phyloP scores from a whole-genome alignment of 1,140 invertebrate genomes.

The Papilio polyxenes region DNA sequence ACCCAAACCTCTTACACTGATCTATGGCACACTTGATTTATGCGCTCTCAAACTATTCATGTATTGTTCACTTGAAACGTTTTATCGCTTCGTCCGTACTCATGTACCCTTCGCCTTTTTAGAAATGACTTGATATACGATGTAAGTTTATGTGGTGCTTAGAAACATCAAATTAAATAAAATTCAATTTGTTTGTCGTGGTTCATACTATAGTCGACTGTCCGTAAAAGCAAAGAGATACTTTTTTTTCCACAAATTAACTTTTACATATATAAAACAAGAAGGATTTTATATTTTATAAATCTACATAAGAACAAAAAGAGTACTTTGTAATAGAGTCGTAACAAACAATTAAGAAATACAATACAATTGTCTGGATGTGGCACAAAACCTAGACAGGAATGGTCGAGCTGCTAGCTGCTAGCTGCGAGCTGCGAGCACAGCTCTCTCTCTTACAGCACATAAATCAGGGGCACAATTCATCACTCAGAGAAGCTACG shows the following conservation, averaged over 20 bases:
- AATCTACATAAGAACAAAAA: background rate
- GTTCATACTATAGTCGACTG: background rate
- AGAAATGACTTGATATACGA: constrained; percentile 19
- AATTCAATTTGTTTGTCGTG: background rate
- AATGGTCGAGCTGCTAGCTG: background rate
- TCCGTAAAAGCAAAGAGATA: no score
- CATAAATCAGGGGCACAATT: background rate
- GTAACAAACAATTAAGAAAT: constrained; percentile 6
- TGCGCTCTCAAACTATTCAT: constrained; percentile 41
- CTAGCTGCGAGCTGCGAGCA: background rate
- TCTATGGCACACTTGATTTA: constrained; percentile 51
- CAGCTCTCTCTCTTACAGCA: background rate
- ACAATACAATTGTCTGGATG: constrained; percentile 7
- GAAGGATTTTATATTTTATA: background rate
- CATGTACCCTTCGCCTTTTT: background rate
- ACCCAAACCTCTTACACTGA: constrained; percentile 41
- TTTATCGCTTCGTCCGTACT: constrained; percentile 32
- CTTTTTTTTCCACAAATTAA: no score
- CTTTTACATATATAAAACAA: background rate
- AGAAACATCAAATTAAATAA: background rate
- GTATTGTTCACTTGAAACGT: constrained; percentile 40
- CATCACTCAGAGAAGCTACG: background rate
- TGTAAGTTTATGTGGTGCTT: background rate
- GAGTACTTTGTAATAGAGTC: constrained; percentile 12
- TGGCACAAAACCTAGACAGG: constrained; percentile 8